A percentile compares a stretch with the other conserved stretches of the same genome.
phyloP scores from a whole-genome alignment of 1,140 invertebrate genomes.

The Physella acuta region DNA sequence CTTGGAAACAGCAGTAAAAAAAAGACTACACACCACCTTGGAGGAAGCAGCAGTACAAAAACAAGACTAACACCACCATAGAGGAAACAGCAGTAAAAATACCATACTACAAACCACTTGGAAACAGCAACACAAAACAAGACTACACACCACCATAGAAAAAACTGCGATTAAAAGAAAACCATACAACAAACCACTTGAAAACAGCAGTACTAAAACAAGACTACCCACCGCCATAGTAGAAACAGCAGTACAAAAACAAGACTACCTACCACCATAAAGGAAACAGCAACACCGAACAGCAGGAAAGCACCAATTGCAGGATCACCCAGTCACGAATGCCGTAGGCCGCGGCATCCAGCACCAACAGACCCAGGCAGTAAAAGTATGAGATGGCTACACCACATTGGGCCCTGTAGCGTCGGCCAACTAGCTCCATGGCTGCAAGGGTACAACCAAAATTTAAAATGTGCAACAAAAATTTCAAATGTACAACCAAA shows the following conservation, averaged over 20 bases:
- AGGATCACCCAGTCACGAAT: constrained; percentile 73
- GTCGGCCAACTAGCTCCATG: constrained; percentile 50
- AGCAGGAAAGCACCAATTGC: constrained; percentile 74
- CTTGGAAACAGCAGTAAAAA: too few relatives aligned
- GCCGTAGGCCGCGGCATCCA: constrained; percentile 68
- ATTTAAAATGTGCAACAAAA: too few relatives aligned
- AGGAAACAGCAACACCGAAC: constrained; percentile 70
- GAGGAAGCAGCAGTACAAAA: too few relatives aligned
- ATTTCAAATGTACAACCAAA: too few relatives aligned
- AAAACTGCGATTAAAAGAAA: not conserved
- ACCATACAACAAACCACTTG: not conserved
- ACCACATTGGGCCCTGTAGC: constrained; percentile 69
- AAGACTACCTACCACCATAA: constrained; percentile 55
- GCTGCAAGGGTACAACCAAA: too few relatives aligned
- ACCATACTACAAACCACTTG: too few relatives aligned
- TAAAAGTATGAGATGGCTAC: constrained; percentile 73
- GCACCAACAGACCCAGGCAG: constrained; percentile 69
- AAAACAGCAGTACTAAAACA: too few relatives aligned
- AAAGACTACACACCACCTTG: too few relatives aligned
- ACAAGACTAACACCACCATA: too few relatives aligned
- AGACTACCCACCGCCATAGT: not conserved
- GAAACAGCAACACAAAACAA: not conserved
- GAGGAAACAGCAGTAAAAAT: too few relatives aligned
- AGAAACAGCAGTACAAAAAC: not conserved
- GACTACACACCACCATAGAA: not conserved